phyloP scores from a whole-genome alignment of 2,888 invertebrate genomes.

The Amiota minor region DNA sequence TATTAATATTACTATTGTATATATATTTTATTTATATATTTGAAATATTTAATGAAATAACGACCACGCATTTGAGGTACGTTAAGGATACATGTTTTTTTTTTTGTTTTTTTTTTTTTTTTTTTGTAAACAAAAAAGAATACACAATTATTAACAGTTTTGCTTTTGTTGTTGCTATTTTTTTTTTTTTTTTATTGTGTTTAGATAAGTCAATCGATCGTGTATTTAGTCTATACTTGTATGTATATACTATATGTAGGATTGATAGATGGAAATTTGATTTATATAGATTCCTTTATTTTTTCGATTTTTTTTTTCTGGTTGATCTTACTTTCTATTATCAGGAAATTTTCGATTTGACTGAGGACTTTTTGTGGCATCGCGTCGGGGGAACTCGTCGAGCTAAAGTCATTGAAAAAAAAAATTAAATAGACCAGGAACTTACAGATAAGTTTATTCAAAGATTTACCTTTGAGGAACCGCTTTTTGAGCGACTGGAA shows the following conservation, averaged over 20 bases:
- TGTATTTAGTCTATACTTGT: not conserved
- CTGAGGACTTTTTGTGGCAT: constrained; percentile 61
- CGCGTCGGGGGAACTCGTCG: constrained; percentile 71
- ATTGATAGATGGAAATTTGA: not conserved
- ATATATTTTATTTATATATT: constrained; percentile 17
- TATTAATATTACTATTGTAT: not conserved
- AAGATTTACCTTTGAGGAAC: constrained; percentile 55
- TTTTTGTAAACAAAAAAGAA: not conserved
- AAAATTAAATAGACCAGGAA: not conserved
- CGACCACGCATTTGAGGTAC: constrained; percentile 65
- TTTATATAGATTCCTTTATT: not conserved
- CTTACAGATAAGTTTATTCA: not conserved
- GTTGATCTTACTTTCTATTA: constrained; percentile 60
- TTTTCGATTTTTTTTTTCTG: not conserved
- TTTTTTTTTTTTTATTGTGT: constrained; percentile 6
- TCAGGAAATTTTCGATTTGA: constrained; percentile 68
- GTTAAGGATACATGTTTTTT: constrained; percentile 55
- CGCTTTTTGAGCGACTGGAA: constrained; percentile 48
- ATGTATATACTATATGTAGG: not conserved
- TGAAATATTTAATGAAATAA: constrained; percentile 41
- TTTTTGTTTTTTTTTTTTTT: constrained; percentile 9
- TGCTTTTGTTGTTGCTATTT: constrained; percentile 17
- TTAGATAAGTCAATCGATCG: too few species aligned
- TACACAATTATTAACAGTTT: too few species aligned
- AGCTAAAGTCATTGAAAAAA: constrained; percentile 46